Conservation (phyloP, 2,113 vertebrate genomes). For the Antigone vipio region DNA sequence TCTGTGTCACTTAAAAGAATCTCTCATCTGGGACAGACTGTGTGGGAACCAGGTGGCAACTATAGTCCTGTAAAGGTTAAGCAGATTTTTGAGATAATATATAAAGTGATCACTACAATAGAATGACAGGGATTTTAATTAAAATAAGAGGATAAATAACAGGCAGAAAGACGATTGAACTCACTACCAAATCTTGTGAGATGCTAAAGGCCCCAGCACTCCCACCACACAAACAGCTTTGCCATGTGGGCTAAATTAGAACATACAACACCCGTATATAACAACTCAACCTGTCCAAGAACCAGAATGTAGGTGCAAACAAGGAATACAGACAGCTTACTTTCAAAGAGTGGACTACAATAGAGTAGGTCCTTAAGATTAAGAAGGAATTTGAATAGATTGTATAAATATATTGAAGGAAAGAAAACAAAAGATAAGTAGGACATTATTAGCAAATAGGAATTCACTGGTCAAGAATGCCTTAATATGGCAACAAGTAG, state of each 20-base stretch:
- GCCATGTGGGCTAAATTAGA: neutral
- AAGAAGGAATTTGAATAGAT: constrained; percentile 21
- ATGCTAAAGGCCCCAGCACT: neutral
- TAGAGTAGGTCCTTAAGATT: neutral
- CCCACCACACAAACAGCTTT: neutral
- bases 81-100: neutral
- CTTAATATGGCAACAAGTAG: neutral
- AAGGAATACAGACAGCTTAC: neutral
- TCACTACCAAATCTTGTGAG: neutral
- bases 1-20: neutral
- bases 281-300: neutral
- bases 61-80: neutral
- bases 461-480: neutral
- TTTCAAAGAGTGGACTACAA: neutral
- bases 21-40: neutral
- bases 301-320: neutral
- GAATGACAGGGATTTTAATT: neutral
- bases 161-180: neutral
- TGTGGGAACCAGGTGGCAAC: neutral
- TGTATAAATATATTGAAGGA: neutral
- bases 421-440: neutral
- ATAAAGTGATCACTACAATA: neutral
- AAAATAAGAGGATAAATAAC: neutral
- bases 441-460: constrained; percentile 14
- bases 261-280: neutral